Evolutionary conservation across 2,113 vertebrate species (phyloP).

Genomic region (Bostrychus sinensis): DNA sequence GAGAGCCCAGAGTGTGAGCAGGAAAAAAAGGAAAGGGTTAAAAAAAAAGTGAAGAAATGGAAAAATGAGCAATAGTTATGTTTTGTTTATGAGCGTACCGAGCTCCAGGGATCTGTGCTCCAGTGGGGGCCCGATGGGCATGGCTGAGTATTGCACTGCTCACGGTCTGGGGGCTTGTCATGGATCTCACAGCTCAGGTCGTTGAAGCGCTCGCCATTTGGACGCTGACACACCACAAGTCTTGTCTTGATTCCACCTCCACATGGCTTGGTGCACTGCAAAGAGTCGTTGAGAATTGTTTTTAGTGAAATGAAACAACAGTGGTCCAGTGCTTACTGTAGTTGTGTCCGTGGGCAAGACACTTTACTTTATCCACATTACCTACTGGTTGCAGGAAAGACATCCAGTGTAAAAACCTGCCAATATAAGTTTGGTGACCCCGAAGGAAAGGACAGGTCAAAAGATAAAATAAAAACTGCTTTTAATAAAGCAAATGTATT

Average conservation of each 20-base stretch:
- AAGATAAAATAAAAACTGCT: too few relatives aligned
- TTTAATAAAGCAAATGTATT: too few relatives aligned
- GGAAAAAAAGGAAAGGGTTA: slow-evolving; percentile 45
- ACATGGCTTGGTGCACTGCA: slow-evolving; percentile 91
- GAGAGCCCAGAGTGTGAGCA: slow-evolving; percentile 41
- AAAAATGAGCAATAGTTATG: slow-evolving; percentile 57
- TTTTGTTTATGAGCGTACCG: slow-evolving; percentile 92
- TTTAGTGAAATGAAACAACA: too few relatives aligned
- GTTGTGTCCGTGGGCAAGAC: too few relatives aligned
- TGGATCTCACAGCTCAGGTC: slow-evolving; percentile 98
- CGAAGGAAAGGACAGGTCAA: too few relatives aligned
- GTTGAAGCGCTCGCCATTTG: slow-evolving; percentile 90
- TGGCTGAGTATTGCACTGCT: slow-evolving; percentile 94
- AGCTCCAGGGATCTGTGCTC: slow-evolving; percentile 95
- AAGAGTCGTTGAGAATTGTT: slow-evolving; percentile 19
- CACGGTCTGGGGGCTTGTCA: slow-evolving; percentile 94
- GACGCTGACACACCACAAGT: slow-evolving; percentile 92
- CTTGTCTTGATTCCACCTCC: slow-evolving; percentile 91
- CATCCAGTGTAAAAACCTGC: too few relatives aligned
- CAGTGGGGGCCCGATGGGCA: slow-evolving; percentile 89
- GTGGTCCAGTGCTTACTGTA: too few relatives aligned
- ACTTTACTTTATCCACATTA: too few relatives aligned
- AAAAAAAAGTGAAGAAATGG: slow-evolving; percentile 39
- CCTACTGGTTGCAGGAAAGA: too few relatives aligned
- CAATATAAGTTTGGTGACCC: too few relatives aligned